Percentiles rank a stretch among this genome's conserved stretches.
Evolutionary conservation across 2,888 invertebrate species (phyloP).

Genomic region (Unio delphinus): DNA sequence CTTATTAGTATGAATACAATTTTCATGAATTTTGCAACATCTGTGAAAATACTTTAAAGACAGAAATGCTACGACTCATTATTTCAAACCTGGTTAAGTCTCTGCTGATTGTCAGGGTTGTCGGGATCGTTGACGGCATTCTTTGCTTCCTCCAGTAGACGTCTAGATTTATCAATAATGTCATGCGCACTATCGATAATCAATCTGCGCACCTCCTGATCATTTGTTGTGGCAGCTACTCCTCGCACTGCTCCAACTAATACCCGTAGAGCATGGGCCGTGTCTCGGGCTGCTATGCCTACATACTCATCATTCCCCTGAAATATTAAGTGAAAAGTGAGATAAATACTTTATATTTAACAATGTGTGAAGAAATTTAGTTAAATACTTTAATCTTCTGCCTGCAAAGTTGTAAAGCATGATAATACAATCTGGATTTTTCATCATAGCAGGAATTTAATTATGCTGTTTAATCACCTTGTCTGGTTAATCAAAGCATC

Average conservation of each 20-base stretch:
- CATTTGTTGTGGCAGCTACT: constrained; percentile 70
- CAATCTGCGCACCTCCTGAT: constrained; percentile 73
- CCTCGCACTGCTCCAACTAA: constrained; percentile 84
- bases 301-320: constrained; percentile 84
- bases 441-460: not conserved
- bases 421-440: not conserved
- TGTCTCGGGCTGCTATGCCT: constrained; percentile 85
- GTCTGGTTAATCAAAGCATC: too few species aligned
- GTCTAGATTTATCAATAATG: constrained; percentile 84
- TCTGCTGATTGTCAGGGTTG: constrained; percentile 75
- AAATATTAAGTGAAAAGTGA: constrained; percentile 1
- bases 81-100: constrained; percentile 78
- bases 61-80: too few species aligned
- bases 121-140: constrained; percentile 81
- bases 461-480: too few species aligned
- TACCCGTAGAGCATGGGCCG: constrained; percentile 83
- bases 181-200: constrained; percentile 79
- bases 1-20: too few species aligned
- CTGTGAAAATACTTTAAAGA: too few species aligned
- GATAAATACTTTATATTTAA: not conserved
- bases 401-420: not conserved
- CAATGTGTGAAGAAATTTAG: not conserved
- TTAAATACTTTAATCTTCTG: not conserved
- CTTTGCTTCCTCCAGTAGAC: constrained; percentile 87
- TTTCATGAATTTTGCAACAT: too few species aligned